phyloP scores from a whole-genome alignment of 2,888 invertebrate species.

The Eristalinus aeneus region DNA sequence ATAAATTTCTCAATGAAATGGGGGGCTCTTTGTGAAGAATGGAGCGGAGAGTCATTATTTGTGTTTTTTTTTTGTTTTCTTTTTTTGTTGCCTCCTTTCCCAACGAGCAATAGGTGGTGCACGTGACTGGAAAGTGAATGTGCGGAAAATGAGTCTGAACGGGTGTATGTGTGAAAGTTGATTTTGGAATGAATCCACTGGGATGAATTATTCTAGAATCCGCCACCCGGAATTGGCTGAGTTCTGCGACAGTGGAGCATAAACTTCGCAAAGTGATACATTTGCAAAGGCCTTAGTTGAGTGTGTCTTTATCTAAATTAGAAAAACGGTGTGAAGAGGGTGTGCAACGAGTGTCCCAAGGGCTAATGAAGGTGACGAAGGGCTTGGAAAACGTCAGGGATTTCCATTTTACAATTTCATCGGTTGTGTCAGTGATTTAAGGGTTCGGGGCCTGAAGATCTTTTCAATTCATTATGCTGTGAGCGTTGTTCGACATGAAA shows the following conservation, averaged over 20 bases:
- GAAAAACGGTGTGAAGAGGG: too few relatives aligned
- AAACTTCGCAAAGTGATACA: background rate
- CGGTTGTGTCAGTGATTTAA: too few relatives aligned
- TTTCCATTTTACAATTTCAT: too few relatives aligned
- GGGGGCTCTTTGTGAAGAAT: background rate
- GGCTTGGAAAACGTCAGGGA: too few relatives aligned
- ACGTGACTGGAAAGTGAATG: conserved; percentile 58
- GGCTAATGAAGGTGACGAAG: too few relatives aligned
- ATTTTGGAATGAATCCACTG: background rate
- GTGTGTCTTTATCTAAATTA: background rate
- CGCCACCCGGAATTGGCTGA: background rate
- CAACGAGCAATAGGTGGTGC: conserved; percentile 33
- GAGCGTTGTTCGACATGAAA: too few relatives aligned
- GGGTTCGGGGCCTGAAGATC: too few relatives aligned
- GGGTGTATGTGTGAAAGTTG: background rate
- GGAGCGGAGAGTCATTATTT: conserved; percentile 17
- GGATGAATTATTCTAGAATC: background rate
- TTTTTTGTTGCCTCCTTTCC: conserved; percentile 3
- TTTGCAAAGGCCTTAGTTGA: background rate
- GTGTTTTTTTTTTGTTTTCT: background rate
- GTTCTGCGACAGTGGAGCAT: background rate
- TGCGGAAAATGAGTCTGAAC: background rate
- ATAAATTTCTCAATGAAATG: conserved; percentile 37
- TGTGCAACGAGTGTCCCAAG: too few relatives aligned
- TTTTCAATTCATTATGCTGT: too few relatives aligned